Base-by-base conservation (phyloP, 2,797 vertebrate genomes). In the Austrolebias charrua region DNA sequence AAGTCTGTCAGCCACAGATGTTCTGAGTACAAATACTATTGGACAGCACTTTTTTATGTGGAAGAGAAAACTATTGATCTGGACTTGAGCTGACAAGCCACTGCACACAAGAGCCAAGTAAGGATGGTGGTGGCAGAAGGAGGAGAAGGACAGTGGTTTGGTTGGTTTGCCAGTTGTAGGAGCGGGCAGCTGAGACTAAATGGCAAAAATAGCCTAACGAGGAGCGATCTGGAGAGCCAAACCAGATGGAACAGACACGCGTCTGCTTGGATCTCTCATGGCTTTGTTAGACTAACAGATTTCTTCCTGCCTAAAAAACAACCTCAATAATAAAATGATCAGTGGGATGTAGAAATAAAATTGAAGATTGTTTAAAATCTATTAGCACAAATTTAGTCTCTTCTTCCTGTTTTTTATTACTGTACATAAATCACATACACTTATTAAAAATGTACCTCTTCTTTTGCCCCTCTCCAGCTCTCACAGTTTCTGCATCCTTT, bases 161-260 rank as follows among this genome's bases (percentile, higher is more conserved):
- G 78, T 88, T 81, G 81, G 84, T 87, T 85, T 90, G 86, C 80
- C 87, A 85, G 86, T 83, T 80, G 83, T 67, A 79, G 76, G 69
- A 86, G 85, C 76, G 51, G 73, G 84, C 82, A 83, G 82, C 89
- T 90, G 90, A 87, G 84, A 87, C 85, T 83, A 91, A 91, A 83
- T 60, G 45, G 79, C 79, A 71, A 69, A 83, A 90, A 90, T 77
- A 76, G 75, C 72, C 75, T 81, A 87, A 89, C 81, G 78, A 87
- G 82, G 73, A 76, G 76, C 72, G 73, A 87, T 90, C 77, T 84
- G 60, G 63, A 75, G 79, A 78, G 85, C 79, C 84, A 86, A 84
- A 83, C 78, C 88, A 88, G 87, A 88, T 84, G 85, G 85, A 89
- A 79, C 57, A 58, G 67, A 79, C 66, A 68, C 68, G 69, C 69